phyloP scores from a whole-genome alignment of 2,113 vertebrate species.

The Balaenoptera acutorostrata region DNA sequence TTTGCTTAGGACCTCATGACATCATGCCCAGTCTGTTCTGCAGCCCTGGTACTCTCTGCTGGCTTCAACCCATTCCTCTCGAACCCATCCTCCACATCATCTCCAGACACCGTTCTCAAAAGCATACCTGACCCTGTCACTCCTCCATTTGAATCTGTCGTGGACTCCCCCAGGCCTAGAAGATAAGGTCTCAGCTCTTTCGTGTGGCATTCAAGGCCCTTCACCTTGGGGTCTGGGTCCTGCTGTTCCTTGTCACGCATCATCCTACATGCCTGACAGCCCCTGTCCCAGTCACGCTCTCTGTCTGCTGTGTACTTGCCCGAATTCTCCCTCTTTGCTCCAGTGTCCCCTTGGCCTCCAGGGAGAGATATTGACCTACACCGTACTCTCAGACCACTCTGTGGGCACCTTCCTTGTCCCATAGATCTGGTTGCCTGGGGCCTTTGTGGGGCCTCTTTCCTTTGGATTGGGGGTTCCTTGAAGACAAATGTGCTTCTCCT shows the following conservation, averaged over 20 bases:
- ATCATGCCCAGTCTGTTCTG: not conserved
- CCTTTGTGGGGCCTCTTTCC: not conserved
- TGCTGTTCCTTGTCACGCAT: not conserved
- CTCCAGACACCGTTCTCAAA: not conserved
- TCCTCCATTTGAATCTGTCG: not conserved
- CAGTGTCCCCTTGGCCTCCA: not conserved
- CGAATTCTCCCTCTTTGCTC: not conserved
- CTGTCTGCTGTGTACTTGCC: not conserved
- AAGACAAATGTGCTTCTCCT: not conserved
- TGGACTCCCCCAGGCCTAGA: not conserved
- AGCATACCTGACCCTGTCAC: not conserved
- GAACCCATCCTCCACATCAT: not conserved
- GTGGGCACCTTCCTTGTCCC: not conserved
- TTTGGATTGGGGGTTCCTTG: not conserved
- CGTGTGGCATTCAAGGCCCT: not conserved
- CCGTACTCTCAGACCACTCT: not conserved
- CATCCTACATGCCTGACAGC: no score
- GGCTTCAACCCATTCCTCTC: not conserved
- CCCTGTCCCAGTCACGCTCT: not conserved
- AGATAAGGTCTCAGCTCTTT: not conserved
- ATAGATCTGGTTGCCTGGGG: not conserved
- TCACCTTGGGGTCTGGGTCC: not conserved
- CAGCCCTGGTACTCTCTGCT: not conserved
- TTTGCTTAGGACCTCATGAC: not conserved
- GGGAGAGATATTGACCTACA: not conserved